These are phyloP conservation scores for Argopecten irradians DNA, from an alignment of 1,140 invertebrate species.

Conservation along the genomic window DNA sequence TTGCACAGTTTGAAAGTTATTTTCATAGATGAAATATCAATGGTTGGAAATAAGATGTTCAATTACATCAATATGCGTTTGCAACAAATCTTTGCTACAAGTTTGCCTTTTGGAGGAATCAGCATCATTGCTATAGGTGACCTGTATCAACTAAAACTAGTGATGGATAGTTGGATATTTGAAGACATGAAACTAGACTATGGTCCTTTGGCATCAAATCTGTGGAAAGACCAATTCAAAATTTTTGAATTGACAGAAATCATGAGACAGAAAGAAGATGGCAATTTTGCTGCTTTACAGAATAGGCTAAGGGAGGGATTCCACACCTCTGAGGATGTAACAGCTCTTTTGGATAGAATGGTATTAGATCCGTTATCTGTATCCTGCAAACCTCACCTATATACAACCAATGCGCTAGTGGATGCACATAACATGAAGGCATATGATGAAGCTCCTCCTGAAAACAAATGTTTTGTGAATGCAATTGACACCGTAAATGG, in stretches of 20 bases:
- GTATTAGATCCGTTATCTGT: not conserved
- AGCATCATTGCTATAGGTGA: too few species aligned
- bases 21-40: not conserved
- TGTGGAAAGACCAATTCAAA: slow-evolving; percentile 55
- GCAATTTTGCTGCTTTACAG: slow-evolving; percentile 49
- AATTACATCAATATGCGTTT: too few species aligned
- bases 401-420: not conserved
- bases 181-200: too few species aligned
- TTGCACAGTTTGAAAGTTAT: not conserved
- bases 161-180: too few species aligned
- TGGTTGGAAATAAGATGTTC: too few species aligned
- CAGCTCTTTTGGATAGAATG: too few species aligned
- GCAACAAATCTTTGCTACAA: too few species aligned
- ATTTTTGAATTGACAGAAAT: slow-evolving; percentile 58
- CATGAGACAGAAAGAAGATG: slow-evolving; percentile 59
- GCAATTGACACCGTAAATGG: not conserved
- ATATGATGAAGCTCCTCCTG: not conserved
- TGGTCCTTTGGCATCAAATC: too few species aligned
- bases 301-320: slow-evolving; percentile 50
- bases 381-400: not conserved
- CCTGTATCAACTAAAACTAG: too few species aligned
- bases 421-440: not conserved
- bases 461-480: not conserved
- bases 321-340: slow-evolving; percentile 44
- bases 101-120: too few species aligned